These are phyloP conservation scores for Aleiodes sp. DNA, from an alignment of 1,140 invertebrate genomes.

Conservation along the genomic window DNA sequence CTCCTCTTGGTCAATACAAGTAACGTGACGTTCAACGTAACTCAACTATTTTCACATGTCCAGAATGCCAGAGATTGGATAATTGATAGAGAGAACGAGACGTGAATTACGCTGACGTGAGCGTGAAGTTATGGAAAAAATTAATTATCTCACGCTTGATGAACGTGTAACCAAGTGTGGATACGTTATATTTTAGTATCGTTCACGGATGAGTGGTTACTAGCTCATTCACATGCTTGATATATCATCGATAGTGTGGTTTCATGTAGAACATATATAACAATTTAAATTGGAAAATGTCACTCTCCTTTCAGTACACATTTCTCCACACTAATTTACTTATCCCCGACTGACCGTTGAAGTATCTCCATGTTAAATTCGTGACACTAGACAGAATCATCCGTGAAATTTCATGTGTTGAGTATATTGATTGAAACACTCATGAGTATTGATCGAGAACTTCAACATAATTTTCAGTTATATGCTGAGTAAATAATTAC, in stretches of 20 bases:
- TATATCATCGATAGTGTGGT: not conserved
- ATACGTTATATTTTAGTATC: too few species aligned
- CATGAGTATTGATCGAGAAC: too few species aligned
- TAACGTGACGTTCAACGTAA: not conserved
- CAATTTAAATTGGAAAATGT: not conserved
- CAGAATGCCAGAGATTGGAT: not conserved
- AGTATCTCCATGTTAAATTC: not conserved
- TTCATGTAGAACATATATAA: too few species aligned
- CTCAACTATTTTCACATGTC: not conserved
- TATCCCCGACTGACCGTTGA: not conserved
- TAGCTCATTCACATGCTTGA: not conserved
- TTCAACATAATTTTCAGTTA: too few species aligned
- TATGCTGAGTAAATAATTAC: too few species aligned
- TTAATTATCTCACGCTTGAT: constrained; percentile 7
- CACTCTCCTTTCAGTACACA: not conserved
- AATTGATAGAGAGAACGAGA: not conserved
- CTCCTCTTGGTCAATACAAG: too few species aligned
- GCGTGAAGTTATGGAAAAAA: not conserved
- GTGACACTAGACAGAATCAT: not conserved
- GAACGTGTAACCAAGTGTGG: too few species aligned
- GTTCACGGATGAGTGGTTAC: not conserved
- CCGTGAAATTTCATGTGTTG: not conserved
- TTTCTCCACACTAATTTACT: not conserved
- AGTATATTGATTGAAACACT: too few species aligned
- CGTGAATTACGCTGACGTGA: not conserved